phyloP scores from a whole-genome alignment of 2,113 vertebrate species.

The Cyprinodon brontotheroides region DNA sequence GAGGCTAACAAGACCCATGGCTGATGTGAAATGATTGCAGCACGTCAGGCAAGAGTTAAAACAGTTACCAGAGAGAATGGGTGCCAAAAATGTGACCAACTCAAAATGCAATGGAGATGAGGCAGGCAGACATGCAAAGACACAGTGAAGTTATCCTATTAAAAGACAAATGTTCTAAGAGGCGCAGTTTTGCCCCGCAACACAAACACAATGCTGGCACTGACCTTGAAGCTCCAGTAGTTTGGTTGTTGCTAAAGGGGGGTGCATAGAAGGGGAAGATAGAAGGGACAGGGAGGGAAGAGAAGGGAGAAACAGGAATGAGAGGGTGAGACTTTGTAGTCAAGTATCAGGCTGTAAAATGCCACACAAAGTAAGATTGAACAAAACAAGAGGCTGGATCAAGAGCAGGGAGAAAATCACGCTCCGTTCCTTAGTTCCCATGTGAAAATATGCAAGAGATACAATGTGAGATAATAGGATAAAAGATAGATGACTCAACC shows the following conservation, averaged over 20 bases:
- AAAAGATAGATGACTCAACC: background rate
- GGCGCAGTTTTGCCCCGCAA: slow-evolving; percentile 52
- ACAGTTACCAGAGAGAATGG: slow-evolving; percentile 17
- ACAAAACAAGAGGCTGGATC: background rate
- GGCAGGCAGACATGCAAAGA: slow-evolving; percentile 50
- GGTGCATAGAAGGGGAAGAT: slow-evolving; percentile 46
- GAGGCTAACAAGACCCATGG: background rate
- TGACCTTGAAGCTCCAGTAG: slow-evolving; percentile 99
- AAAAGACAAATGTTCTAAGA: slow-evolving; percentile 57
- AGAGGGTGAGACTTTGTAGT: slow-evolving; percentile 59
- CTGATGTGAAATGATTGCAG: slow-evolving; percentile 9
- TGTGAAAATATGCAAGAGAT: background rate
- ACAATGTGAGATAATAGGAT: slow-evolving; percentile 17
- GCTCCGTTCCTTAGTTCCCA: slow-evolving; percentile 8
- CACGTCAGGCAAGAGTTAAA: slow-evolving; percentile 12
- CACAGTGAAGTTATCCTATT: slow-evolving; percentile 48
- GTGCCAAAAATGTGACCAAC: slow-evolving; percentile 31
- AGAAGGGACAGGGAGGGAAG: slow-evolving; percentile 38
- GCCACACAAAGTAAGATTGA: slow-evolving; percentile 7
- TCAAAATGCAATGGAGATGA: slow-evolving; percentile 7
- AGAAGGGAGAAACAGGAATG: slow-evolving; percentile 8
- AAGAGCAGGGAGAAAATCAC: slow-evolving; percentile 1
- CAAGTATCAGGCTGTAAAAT: slow-evolving; percentile 29
- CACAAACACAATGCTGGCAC: slow-evolving; percentile 80
- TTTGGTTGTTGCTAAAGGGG: slow-evolving; percentile 87